Evolutionary conservation across 2,888 invertebrate species (phyloP).

Genomic region (Epirrhoe tristata): DNA sequence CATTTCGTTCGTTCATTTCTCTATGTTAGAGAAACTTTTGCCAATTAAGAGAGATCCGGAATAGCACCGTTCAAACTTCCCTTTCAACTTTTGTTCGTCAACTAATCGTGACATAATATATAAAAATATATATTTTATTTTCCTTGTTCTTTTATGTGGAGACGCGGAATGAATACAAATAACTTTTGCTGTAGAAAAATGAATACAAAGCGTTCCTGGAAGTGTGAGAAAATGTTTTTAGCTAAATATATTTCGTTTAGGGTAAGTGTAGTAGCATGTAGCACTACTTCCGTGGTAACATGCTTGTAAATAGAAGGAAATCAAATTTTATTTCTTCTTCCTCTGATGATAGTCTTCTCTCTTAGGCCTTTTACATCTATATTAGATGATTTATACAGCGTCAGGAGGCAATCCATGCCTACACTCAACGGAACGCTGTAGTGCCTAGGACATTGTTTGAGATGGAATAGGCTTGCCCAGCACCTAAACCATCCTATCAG

Average conservation of each 20-base stretch:
- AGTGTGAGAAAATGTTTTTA: slow-evolving; percentile 33
- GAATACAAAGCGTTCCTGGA: slow-evolving; percentile 36
- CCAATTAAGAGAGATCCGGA: slow-evolving; percentile 60
- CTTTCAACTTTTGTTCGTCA: slow-evolving; percentile 59
- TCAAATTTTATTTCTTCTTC: background rate
- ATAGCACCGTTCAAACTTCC: slow-evolving; percentile 62
- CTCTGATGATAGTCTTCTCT: no score
- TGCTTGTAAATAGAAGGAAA: slow-evolving; percentile 15
- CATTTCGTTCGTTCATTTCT: slow-evolving; percentile 56
- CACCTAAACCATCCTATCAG: no score
- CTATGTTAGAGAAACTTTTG: slow-evolving; percentile 59
- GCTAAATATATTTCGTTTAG: slow-evolving; percentile 30
- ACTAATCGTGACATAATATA: slow-evolving; percentile 61
- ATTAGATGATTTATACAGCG: no score
- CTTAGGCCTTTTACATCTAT: no score
- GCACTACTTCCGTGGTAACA: slow-evolving; percentile 15
- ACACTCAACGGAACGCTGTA: no score
- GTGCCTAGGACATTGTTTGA: no score
- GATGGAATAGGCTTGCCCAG: no score
- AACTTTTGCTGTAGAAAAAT: slow-evolving; percentile 44
- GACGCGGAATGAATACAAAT: slow-evolving; percentile 45
- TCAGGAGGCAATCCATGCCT: no score
- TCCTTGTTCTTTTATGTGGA: slow-evolving; percentile 46
- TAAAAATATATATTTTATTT: slow-evolving; percentile 51
- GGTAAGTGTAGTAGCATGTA: slow-evolving; percentile 21